phyloP scores from a whole-genome alignment of 1,140 invertebrate genomes.

The Vanessa tameamea region DNA sequence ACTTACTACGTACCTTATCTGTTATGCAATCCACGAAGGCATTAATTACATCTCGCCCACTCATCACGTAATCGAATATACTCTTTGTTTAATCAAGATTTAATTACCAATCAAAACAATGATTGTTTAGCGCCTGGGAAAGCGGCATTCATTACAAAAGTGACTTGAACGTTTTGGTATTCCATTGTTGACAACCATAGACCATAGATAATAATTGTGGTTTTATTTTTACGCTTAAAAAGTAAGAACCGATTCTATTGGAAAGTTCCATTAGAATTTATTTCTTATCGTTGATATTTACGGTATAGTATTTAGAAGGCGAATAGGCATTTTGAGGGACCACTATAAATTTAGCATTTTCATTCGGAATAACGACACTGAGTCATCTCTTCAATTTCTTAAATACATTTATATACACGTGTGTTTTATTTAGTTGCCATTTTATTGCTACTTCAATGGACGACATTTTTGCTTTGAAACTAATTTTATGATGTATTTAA shows the following conservation, averaged over 20 bases:
- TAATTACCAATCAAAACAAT: slow-evolving; percentile 9
- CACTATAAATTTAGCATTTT: no score
- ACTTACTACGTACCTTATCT: background rate
- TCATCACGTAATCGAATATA: slow-evolving; percentile 18
- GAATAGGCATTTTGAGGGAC: no score
- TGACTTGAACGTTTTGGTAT: background rate
- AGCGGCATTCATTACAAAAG: background rate
- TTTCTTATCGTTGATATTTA: background rate
- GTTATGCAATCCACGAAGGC: background rate
- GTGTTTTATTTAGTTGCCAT: no score
- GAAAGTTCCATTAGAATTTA: background rate
- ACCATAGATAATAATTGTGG: background rate
- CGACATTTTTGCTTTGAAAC: no score
- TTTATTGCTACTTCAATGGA: no score
- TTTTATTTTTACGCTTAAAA: background rate
- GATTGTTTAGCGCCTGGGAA: background rate
- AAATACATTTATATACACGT: no score
- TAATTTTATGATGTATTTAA: no score
- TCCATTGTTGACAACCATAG: background rate
- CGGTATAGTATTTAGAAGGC: background rate
- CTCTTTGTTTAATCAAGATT: slow-evolving; percentile 14
- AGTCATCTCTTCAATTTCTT: no score
- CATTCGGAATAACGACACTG: no score
- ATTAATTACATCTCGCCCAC: background rate
- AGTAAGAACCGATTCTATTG: background rate